Percentiles rank a stretch among this genome's conserved stretches.
Conservation (phyloP, 2,797 vertebrate genomes). For the Zenarchopterus dispar region DNA sequence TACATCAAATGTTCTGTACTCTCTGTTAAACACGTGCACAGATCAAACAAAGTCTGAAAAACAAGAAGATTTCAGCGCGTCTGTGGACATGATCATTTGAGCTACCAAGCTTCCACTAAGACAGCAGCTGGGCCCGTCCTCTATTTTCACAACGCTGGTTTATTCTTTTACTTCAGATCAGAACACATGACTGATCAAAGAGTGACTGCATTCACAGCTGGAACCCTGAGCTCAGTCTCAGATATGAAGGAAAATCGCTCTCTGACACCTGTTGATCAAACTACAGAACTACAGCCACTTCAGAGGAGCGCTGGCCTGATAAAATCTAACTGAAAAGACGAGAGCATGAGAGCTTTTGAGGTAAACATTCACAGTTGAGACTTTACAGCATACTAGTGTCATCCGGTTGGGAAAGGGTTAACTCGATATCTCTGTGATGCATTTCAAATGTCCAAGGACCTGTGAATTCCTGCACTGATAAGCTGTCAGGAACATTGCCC, state of each 20-base stretch:
- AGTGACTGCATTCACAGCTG: conserved; percentile 63
- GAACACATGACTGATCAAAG: conserved; percentile 82
- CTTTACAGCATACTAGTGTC: conserved; percentile 1
- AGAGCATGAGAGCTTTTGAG: not conserved
- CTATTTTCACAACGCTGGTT: conserved; percentile 71
- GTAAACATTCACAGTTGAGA: not conserved
- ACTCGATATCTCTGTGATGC: conserved; percentile 52
- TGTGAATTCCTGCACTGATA: conserved; percentile 76
- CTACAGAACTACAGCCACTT: conserved; percentile 51
- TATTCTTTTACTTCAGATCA: conserved; percentile 75
- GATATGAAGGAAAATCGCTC: conserved; percentile 48
- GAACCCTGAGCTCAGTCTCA: conserved; percentile 48
- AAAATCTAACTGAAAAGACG: conserved; percentile 8
- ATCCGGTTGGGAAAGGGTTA: conserved; percentile 53
- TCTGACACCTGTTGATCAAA: conserved; percentile 74
- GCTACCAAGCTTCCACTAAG: conserved; percentile 37
- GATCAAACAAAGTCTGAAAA: conserved; percentile 20
- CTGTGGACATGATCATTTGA: conserved; percentile 39
- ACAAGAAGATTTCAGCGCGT: conserved; percentile 19
- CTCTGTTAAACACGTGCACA: not conserved
- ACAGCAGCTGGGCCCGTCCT: conserved; percentile 57
- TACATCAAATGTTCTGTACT: conserved; percentile 4
- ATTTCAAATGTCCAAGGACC: conserved; percentile 75
- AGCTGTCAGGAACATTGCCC: conserved; percentile 64
- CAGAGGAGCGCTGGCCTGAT: conserved; percentile 11